These are phyloP conservation scores for Nomada ferruginata DNA, from an alignment of 2,888 invertebrate genomes.

Conservation along the genomic window DNA sequence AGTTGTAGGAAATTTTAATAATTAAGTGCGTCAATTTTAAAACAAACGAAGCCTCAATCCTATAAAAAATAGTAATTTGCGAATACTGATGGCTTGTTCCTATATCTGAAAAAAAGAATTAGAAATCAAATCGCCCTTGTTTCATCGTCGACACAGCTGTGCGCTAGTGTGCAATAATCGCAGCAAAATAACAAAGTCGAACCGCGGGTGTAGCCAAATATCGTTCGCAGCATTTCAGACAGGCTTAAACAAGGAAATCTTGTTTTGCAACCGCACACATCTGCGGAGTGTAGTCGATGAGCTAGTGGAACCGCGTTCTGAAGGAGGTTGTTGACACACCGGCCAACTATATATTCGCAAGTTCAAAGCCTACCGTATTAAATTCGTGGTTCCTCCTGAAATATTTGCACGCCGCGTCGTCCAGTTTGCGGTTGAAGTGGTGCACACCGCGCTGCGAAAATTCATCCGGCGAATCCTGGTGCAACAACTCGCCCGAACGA, in stretches of 20 bases:
- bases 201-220: no score
- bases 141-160: no score
- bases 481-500: neutral
- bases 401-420: no score
- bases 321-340: slow-evolving; percentile 41
- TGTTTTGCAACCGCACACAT: slow-evolving; percentile 40
- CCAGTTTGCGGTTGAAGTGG: neutral
- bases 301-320: slow-evolving; percentile 7
- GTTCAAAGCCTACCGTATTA: slow-evolving; percentile 47
- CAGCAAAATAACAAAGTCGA: no score
- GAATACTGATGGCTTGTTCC: no score
- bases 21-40: no score
- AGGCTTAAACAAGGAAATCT: slow-evolving; percentile 38
- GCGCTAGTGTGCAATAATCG: neutral
- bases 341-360: slow-evolving; percentile 29
- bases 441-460: neutral
- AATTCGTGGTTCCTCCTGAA: slow-evolving; percentile 27
- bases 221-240: slow-evolving; percentile 9
- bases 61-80: no score
- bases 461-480: neutral
- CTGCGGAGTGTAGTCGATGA: slow-evolving; percentile 23
- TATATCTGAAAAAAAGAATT: no score
- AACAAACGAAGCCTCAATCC: no score
- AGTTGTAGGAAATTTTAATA: no score
- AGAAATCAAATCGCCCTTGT: no score